Evolutionary conservation across 2,797 vertebrate species (phyloP), one percentile per base, ranked within the genome.

Genomic region (Buphagus erythrorhynchus): DNA sequence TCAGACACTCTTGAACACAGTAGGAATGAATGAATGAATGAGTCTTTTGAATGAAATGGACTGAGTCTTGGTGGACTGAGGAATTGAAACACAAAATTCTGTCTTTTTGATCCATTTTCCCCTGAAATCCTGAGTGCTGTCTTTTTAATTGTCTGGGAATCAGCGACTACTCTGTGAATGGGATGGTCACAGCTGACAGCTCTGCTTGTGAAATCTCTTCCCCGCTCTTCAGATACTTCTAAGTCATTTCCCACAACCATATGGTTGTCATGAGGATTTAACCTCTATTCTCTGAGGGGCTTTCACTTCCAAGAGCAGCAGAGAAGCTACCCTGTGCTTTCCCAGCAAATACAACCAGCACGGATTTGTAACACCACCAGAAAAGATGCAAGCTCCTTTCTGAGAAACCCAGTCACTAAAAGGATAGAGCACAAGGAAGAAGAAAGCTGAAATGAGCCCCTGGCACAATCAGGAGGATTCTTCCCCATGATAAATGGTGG

Each of bases 221-320:
- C 28, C 54, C 2, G 8, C 35, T 61, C 68, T 92, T 85, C 54
- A 93, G 10, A 76, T 43, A 67, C 59, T 91, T 85, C n/a, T 77
- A 43, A 92, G 57, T 95, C 13, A 73, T 81, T 88, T 86, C 74
- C 65, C 86, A 59, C 55, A 63, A 28, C 46, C 88, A 38, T 88
- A 45, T 74, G 92, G 93, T 38, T 93, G 89, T 92, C 86, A 43
- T 36, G 91, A 91, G 86, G 75, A 75, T 81, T 92, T 94, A 91
- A 83, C 63, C 75, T 92, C 68, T 85, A 0, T 52, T 88, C 68
- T 93, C 42, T 4, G 62, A 16, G 68, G 54, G 51, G 42, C 69
- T 94, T 95, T 78, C 74, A 38, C 66, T 95, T 83, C 91, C 62
- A 55, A 1, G 9, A 57, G 62, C 33, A 57, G 57, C 45, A 12